Evolutionary conservation across 2,797 vertebrate species (phyloP), one percentile per base, ranked within the genome.

Genomic region (Ptychobarbus kaznakovi): DNA sequence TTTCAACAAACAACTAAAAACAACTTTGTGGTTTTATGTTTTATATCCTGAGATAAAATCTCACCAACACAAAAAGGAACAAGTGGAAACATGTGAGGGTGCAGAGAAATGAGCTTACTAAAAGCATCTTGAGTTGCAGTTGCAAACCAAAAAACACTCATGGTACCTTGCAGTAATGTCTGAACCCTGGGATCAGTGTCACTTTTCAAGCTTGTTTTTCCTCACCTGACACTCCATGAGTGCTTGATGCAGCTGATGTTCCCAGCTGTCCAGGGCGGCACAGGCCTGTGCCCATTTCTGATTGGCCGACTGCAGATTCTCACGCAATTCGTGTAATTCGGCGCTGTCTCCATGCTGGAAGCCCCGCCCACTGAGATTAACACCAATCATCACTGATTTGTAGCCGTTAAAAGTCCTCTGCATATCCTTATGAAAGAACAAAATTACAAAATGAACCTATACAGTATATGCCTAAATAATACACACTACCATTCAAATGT

Each of bases 201-300:
- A 80, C 44, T 69, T 63, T 32, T 63, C 7, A 32, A 32, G 40
- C 77, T 28, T 12, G 11, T n/a, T 28, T 51, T 44, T 51, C 63
- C 80, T 69, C 2, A 99, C 98, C 97, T 98, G 96, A 92, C 96
- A 97, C 89, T 94, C 92, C 92, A 97, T 92, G 0, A 99, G 95
- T 0, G 94, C 94, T 4, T 84, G 72, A 25, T 94, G 96, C 56
- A 99, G 92, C 70, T 90, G 87, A 51, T 89, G 91, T 91, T 96
- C 96, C 97, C 97, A 98, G 90, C 73, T 90, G 89, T 96, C 95
- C 90, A 96, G 86, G 0, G 91, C 87, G 0, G 89, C 84, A 87
- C 92, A 95, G 66, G 94, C 96, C 25, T 93, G 91, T 8, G 95
- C 95, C 98, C 97, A 99, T 78, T 91, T 94, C 82, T 95, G 91